Conservation (phyloP, 2,797 vertebrate genomes). For the Urosaurus nigricauda region DNA sequence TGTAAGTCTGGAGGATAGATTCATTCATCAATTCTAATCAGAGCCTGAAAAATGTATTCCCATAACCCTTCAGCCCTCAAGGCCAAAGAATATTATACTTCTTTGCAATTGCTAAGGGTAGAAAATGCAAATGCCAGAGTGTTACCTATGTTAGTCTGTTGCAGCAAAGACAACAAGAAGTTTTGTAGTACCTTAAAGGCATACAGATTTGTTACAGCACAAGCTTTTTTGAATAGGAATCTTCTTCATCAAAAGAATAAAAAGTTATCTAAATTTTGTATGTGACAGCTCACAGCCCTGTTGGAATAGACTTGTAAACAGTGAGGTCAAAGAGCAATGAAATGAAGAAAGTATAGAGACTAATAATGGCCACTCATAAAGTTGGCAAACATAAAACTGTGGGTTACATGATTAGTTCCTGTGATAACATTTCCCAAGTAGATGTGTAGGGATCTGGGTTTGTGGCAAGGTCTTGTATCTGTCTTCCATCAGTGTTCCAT, state of each 20-base stretch:
- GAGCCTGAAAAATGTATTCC: too few species aligned
- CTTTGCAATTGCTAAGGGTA: background rate
- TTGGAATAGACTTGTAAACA: background rate
- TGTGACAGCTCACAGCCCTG: background rate
- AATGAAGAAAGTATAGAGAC: background rate
- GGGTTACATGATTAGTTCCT: background rate
- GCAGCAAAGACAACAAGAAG: background rate
- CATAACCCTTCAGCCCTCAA: too few species aligned
- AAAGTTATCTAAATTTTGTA: background rate
- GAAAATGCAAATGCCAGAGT: background rate
- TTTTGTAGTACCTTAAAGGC: background rate
- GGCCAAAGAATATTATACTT: background rate
- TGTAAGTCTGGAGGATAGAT: conserved; percentile 7
- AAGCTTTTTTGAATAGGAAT: too few species aligned
- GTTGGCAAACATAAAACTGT: background rate
- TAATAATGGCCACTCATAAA: background rate
- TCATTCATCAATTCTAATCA: too few species aligned
- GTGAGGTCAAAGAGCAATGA: background rate
- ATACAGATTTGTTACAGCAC: background rate
- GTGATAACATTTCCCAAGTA: too few species aligned
- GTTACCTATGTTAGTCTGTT: background rate
- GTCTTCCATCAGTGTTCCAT: too few species aligned
- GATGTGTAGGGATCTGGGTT: too few species aligned
- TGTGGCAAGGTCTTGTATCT: too few species aligned
- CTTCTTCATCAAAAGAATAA: background rate